Evolutionary conservation across 64 coral and sea anemone genomes (phyloP), one percentile per base, ranked within the genome.

Genomic region (Actinia tenebrosa): DNA sequence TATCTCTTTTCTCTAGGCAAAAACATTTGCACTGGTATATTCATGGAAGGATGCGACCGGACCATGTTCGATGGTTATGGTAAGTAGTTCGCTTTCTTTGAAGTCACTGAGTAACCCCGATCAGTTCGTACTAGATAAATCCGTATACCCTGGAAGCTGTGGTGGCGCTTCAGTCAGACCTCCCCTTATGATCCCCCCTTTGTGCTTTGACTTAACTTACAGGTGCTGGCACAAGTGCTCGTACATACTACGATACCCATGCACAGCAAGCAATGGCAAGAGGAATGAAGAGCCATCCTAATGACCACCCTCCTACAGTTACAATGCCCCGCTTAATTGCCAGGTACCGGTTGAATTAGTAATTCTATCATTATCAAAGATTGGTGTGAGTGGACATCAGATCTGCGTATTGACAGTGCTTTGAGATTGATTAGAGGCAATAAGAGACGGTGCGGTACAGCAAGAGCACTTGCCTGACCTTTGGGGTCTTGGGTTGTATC

Each of bases 191-290:
- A 58, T 58, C 56, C 56, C 7, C 13, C 56, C 15, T 11, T 58
- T 1, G 20, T 15, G 79, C 22, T 53, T 81, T 53, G 79, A 81
- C 42, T 81, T 20, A 7, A 66, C 84, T 2, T 53, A 3, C 71
- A 18, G 1, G 16, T 87, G 86, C 77, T 85, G 91, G 91, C 22
- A 42, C 80, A 23, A 85, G 88, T n/a, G 86, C 80, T 19, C 45
- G 68, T 46, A 86, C 80, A 84, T 91, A 98, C 75, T 77, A 98
- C 83, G 89, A 91, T 44, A 93, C 95, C 1, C 83, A 86, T 86
- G 60, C 93, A 52, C 95, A 98, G 59, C 60, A 82, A 43, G 95
- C 95, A 3, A 13, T 86, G 22, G 89, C 88, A 19, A 58, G 91
- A 86, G 91, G 95, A 60, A 22, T 93, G 30, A 93, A 98, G 77